These are phyloP conservation scores for Hirtodrosophila histrioides DNA, from an alignment of 2,888 invertebrate genomes.

Conservation along the genomic window DNA sequence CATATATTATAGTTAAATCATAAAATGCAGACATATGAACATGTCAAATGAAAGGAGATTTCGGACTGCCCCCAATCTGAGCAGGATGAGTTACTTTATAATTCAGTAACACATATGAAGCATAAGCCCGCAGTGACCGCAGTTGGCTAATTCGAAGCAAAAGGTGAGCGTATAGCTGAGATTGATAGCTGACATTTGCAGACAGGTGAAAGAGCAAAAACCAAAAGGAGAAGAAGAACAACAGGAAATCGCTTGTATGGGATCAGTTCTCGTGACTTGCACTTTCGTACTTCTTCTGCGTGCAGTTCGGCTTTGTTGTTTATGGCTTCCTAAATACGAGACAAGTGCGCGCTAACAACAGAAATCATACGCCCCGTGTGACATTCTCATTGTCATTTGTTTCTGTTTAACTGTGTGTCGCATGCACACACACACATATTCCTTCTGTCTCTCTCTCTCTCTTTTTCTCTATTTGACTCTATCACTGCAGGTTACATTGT, in stretches of 20 bases:
- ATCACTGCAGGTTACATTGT: slow-evolving; percentile 19
- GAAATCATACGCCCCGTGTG: slow-evolving; percentile 74
- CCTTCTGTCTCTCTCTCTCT: slow-evolving; percentile 5
- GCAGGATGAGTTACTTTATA: too few relatives aligned
- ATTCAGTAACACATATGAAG: too few relatives aligned
- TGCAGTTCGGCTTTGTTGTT: slow-evolving; percentile 27
- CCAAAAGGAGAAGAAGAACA: slow-evolving; percentile 1
- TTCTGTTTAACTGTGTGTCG: slow-evolving; percentile 48
- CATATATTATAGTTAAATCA: too few relatives aligned
- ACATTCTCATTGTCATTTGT: slow-evolving; percentile 58
- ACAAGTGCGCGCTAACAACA: slow-evolving; percentile 60
- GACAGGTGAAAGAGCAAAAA: slow-evolving; percentile 3
- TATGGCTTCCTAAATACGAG: slow-evolving; percentile 62
- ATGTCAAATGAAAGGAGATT: too few relatives aligned
- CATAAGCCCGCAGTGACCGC: too few relatives aligned
- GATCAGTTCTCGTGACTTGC: slow-evolving; percentile 50
- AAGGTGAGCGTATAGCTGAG: slow-evolving; percentile 2
- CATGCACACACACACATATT: slow-evolving; percentile 1
- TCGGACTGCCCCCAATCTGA: too few relatives aligned
- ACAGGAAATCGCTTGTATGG: slow-evolving; percentile 28
- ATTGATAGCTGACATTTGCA: slow-evolving; percentile 3
- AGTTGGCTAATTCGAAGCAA: too few relatives aligned
- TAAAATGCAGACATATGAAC: too few relatives aligned
- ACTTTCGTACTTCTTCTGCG: slow-evolving; percentile 14
- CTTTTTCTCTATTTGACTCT: slow-evolving; percentile 10